These are phyloP conservation scores for Botia kubotai DNA, from an alignment of 2,797 vertebrate genomes.

Conservation along the genomic window DNA sequence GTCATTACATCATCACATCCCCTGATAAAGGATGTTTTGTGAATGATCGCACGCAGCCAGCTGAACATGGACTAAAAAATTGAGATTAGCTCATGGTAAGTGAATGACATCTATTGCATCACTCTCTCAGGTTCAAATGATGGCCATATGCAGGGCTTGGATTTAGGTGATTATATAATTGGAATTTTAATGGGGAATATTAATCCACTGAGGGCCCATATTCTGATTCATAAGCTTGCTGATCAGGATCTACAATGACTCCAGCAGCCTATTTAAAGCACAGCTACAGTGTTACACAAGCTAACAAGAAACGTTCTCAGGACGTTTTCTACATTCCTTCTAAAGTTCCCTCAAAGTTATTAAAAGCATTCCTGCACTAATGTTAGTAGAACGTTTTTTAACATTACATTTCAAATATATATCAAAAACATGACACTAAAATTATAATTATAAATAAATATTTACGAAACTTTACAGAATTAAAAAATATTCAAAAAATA, in stretches of 20 bases:
- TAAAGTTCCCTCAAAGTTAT: too few species aligned
- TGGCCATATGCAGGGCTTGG: slow-evolving; percentile 73
- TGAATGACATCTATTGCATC: slow-evolving; percentile 58
- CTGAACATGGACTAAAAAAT: not conserved
- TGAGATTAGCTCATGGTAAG: slow-evolving; percentile 43
- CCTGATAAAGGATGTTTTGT: slow-evolving; percentile 28
- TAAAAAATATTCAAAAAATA: too few species aligned
- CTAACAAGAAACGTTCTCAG: too few species aligned
- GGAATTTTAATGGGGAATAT: slow-evolving; percentile 78
- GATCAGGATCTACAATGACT: slow-evolving; percentile 71
- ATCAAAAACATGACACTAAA: too few species aligned
- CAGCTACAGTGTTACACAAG: slow-evolving; percentile 62
- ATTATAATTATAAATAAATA: too few species aligned
- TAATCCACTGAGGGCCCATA: slow-evolving; percentile 77
- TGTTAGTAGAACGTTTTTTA: too few species aligned
- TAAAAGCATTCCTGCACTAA: too few species aligned
- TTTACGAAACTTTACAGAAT: too few species aligned
- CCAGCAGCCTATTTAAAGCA: slow-evolving; percentile 56
- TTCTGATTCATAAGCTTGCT: slow-evolving; percentile 74
- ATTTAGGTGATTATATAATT: slow-evolving; percentile 83
- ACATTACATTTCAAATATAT: too few species aligned
- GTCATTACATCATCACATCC: slow-evolving; percentile 30
- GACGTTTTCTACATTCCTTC: too few species aligned
- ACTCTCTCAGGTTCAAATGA: slow-evolving; percentile 57
- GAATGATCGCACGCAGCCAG: slow-evolving; percentile 31